Percentiles rank a stretch among this genome's conserved stretches.
Evolutionary conservation across 2,888 invertebrate genomes (phyloP).

Genomic region (Parochlus steinenii): DNA sequence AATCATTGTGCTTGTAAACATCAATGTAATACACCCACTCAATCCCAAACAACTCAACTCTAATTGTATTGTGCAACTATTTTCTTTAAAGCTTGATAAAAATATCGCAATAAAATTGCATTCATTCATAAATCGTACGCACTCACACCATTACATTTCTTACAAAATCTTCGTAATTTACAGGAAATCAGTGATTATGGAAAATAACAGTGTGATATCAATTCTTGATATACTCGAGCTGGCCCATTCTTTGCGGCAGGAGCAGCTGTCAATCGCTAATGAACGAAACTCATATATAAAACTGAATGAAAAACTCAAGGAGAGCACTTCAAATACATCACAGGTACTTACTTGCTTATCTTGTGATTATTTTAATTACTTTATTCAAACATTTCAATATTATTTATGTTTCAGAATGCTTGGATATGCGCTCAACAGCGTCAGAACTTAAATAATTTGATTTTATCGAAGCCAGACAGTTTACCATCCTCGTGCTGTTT

Average conservation of each 20-base stretch:
- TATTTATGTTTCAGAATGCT: slow-evolving; percentile 47
- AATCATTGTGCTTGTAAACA: no score
- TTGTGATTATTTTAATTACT: slow-evolving; percentile 2
- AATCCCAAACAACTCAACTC: no score
- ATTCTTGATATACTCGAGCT: slow-evolving; percentile 29
- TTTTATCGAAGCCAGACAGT: slow-evolving; percentile 55
- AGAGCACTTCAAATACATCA: slow-evolving; percentile 36
- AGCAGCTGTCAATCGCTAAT: slow-evolving; percentile 71
- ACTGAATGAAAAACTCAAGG: slow-evolving; percentile 54
- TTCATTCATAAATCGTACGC: no score
- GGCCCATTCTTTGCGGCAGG: slow-evolving; percentile 34
- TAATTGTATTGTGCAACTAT: no score
- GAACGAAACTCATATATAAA: slow-evolving; percentile 68
- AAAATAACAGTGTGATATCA: slow-evolving; percentile 9
- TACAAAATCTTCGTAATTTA: no score
- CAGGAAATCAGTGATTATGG: no score
- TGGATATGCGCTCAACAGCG: slow-evolving; percentile 83
- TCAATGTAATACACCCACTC: no score
- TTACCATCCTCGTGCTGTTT: slow-evolving; percentile 64
- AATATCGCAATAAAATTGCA: no score
- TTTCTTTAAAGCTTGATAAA: no score
- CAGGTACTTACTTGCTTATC: slow-evolving; percentile 19
- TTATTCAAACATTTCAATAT: slow-evolving; percentile 9
- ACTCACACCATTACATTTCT: no score
- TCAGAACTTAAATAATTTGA: slow-evolving; percentile 58